Conservation (phyloP, 2,888 invertebrate genomes). For the Tribolium freemani region DNA sequence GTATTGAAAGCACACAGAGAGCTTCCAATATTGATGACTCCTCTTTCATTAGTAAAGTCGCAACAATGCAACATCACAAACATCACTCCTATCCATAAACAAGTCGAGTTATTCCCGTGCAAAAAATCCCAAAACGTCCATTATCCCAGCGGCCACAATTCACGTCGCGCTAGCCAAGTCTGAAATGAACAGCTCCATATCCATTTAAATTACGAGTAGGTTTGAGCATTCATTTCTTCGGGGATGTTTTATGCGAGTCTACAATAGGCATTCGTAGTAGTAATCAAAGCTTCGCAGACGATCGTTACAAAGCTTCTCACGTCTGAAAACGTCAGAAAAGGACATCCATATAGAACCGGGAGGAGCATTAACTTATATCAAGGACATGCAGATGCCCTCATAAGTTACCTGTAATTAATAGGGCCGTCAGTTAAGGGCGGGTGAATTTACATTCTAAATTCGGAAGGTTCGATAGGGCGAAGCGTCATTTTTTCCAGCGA, state of each 20-base stretch:
- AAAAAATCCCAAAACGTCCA: conserved; percentile 2
- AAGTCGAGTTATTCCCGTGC: neutral
- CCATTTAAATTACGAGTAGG: conserved; percentile 19
- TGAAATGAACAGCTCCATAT: neutral
- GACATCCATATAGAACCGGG: conserved; percentile 21
- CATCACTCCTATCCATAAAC: neutral
- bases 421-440: conserved; percentile 1
- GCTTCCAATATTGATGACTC: neutral
- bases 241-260: conserved; percentile 18
- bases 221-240: conserved; percentile 17
- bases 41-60: neutral
- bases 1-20: neutral
- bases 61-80: neutral
- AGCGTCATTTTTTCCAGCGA: neutral
- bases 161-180: conserved; percentile 2
- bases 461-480: neutral
- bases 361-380: conserved; percentile 37
- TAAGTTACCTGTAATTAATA: conserved; percentile 20
- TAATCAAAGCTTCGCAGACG: conserved; percentile 34
- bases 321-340: conserved; percentile 36
- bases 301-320: conserved; percentile 35
- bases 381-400: conserved; percentile 19
- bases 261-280: conserved; percentile 25
- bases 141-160: conserved; percentile 15
- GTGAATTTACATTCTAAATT: conserved; percentile 24